Evolutionary conservation across 2,888 invertebrate species (phyloP), one percentile per base, ranked within the genome.

Genomic region (Dynastes grantii): DNA sequence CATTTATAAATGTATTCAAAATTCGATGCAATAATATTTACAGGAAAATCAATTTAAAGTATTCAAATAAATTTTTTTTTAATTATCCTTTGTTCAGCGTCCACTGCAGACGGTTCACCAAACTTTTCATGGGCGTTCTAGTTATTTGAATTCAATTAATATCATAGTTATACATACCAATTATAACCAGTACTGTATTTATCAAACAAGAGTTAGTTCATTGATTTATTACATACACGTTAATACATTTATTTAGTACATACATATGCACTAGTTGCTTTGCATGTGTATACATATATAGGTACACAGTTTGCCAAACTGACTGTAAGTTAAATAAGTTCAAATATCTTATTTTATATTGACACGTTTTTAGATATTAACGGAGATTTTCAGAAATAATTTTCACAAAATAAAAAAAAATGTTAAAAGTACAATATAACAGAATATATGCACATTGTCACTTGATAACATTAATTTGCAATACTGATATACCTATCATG

Each of bases 401-500:
- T 37, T 37, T 37, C 5, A 1, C 32, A 5, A 37, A 37, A 6
- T 37, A 37, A 4, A 37, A 37, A 37, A 37, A 37, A 5, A 37
- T 5, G 5, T 32, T 63, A n/a, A 16, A 55, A 55, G 55, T 32
- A 63, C 4, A 63, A 63, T 63, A 63, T 63, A 22, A 61, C 27
- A 61, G 27, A 61, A 61, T 61, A 61, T 61, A 61, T 27, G 5
- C n/a, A 61, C 27, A 61, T 61, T 29, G 11, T 63, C 13, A 63
- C 63, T 32, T 11, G 9, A 32, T 63, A 27, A 63, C 32, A 63
- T 63, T 63, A 63, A 13, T 32, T 63, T 32, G 63, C 63, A 63
- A 63, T 32, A 63, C 63, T 63, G 63, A 63, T 29, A 63, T 63
- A 29, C 63, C 63, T 63, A 63, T 63, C 63, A 63, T 32, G 63